Evolutionary conservation across 2,113 vertebrate species (phyloP).

Genomic region (Nettapus auritus): DNA sequence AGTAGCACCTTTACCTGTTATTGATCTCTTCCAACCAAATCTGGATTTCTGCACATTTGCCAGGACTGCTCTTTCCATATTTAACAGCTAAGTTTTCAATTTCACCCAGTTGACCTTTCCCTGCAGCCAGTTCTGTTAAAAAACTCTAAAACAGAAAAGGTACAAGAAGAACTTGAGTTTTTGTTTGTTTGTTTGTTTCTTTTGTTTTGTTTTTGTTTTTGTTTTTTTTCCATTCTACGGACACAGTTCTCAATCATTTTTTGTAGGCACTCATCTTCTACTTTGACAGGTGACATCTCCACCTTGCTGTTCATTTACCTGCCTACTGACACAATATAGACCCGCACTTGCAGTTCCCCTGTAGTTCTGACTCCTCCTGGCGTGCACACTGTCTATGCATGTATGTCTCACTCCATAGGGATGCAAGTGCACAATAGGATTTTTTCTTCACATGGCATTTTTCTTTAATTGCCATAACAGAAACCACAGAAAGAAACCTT

Average conservation of each 20-base stretch:
- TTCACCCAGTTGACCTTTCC: conserved; percentile 81
- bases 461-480: neutral
- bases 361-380: neutral
- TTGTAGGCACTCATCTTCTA: neutral
- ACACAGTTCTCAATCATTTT: neutral
- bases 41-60: conserved; percentile 76
- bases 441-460: neutral
- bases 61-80: conserved; percentile 78
- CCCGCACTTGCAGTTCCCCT: rapidly evolving
- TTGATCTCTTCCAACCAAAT: conserved; percentile 70
- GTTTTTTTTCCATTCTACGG: neutral
- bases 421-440: neutral
- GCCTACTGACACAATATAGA: neutral
- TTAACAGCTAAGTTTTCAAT: conserved; percentile 78
- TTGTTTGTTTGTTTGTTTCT: too few relatives aligned
- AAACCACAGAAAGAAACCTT: neutral
- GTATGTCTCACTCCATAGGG: rapidly evolving
- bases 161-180: neutral
- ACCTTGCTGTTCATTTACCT: neutral
- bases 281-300: neutral
- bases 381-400: rapidly evolving
- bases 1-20: conserved; percentile 74
- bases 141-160: conserved; percentile 78
- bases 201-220: too few relatives aligned
- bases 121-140: conserved; percentile 83